These are phyloP conservation scores for Phylloscopus collybita DNA, from an alignment of 2,797 vertebrate genomes.

Conservation along the genomic window DNA sequence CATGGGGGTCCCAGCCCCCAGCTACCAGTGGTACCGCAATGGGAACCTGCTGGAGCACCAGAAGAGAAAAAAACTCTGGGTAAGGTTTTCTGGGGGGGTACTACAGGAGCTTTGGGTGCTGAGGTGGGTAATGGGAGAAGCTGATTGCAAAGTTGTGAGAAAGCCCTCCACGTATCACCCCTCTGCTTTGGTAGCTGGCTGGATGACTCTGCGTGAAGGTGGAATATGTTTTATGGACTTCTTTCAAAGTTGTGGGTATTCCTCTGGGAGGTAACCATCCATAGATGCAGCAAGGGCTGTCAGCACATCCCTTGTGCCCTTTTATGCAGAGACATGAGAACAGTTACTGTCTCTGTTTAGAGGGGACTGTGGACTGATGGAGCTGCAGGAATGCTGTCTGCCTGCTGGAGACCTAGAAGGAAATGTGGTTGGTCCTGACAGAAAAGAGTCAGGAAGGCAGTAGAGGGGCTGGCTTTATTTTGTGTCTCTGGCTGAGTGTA, in stretches of 20 bases:
- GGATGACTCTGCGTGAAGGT: not conserved
- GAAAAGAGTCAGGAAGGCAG: not conserved
- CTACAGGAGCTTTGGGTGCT: not conserved
- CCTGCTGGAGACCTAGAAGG: not conserved
- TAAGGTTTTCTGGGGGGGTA: slow-evolving; percentile 42
- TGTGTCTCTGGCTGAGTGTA: not conserved
- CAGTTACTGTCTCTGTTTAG: not conserved
- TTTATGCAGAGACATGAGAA: not conserved
- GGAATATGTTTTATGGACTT: not conserved
- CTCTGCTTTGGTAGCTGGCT: not conserved
- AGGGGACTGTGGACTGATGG: not conserved
- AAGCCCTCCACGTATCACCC: rapidly evolving
- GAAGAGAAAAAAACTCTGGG: slow-evolving; percentile 77
- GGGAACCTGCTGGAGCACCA: slow-evolving; percentile 76
- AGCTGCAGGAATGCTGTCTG: not conserved
- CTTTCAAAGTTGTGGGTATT: not conserved
- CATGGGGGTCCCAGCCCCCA: slow-evolving; percentile 83
- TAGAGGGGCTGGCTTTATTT: not conserved
- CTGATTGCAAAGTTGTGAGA: not conserved
- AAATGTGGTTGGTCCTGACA: not conserved
- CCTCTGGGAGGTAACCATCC: not conserved
- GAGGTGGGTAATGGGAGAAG: not conserved
- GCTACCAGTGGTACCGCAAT: slow-evolving; percentile 88
- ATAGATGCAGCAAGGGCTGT: not conserved
- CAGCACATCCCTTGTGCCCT: not conserved